Evolutionary conservation across 2,797 vertebrate genomes (phyloP), one percentile per base, ranked within the genome.

Genomic region (Ceryle rudis): DNA sequence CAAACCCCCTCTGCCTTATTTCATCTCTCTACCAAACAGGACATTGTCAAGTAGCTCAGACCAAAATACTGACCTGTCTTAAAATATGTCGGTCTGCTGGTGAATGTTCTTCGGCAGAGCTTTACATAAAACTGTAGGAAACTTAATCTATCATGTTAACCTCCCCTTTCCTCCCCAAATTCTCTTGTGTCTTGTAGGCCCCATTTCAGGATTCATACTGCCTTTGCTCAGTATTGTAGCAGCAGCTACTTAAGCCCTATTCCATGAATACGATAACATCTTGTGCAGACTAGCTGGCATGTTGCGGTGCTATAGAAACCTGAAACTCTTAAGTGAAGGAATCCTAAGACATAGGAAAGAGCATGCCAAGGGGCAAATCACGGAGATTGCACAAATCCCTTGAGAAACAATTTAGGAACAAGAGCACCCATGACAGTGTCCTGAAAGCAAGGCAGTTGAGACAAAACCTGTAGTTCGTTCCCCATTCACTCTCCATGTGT

Each of bases 1-100:
- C 95, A 88, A 37, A 84, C 91, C 90, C 96, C 95, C 93, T 96
- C 96, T 97, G 97, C 96, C 96, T 97, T 97, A 97, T 86, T 91
- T 97, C 90, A 94, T 67, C 95, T 96, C 89, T 95, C 91, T 86
- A 91, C 89, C 87, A 90, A 96, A 93, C 95, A 93, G 96, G 96
- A 97, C 97, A 90, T 97, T 96, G 94, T 96, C 95, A 81, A 72
- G 91, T 91, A 96, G 96, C 93, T 96, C 93, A 97, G 89, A 95
- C 91, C 97, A 97, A 95, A 94, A 94, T 3, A 51, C 75, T 86
- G 66, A 95, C 82, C 95, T 91, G 96, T 92, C 95, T 57, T 83
- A 85, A 92, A 86, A 92, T n/a, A 21, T 80, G 81, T 86, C 62
- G 4, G 71, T 96, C 95, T 97, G 95, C 94, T 69, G 95, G 95